These are phyloP conservation scores for Rhopalosiphum padi DNA, from an alignment of 1,140 invertebrate species.

Conservation along the genomic window DNA sequence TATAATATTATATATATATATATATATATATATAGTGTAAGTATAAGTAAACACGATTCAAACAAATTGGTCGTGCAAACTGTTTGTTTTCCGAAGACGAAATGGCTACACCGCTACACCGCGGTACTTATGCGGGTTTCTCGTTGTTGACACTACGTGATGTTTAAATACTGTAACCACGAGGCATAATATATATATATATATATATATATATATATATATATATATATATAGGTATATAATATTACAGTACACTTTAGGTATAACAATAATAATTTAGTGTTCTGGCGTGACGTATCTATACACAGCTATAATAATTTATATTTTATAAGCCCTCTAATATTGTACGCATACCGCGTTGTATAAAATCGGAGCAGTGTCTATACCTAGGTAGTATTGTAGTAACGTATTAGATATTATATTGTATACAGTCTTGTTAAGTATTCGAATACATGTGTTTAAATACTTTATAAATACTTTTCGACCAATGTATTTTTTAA, in stretches of 20 bases:
- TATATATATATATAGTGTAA: background rate
- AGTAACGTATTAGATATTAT: background rate
- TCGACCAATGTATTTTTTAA: no score
- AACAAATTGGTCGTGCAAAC: background rate
- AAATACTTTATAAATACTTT: no score
- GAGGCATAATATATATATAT: background rate
- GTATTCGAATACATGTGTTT: no score
- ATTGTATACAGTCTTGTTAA: background rate
- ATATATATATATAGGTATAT: background rate
- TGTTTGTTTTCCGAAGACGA: constrained; percentile 4
- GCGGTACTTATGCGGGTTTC: background rate
- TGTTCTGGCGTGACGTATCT: background rate
- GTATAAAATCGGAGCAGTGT: background rate
- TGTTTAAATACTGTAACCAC: background rate
- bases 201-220: no score
- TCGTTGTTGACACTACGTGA: constrained; percentile 21
- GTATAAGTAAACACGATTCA: background rate
- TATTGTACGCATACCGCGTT: background rate
- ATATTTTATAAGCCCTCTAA: background rate
- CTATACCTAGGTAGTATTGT: background rate
- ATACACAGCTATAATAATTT: background rate
- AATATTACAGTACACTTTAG: background rate
- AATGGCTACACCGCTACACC: background rate
- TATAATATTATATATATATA: no score
- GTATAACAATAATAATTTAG: background rate